phyloP scores from a whole-genome alignment of 1,140 invertebrate genomes.

The Meteorus sp. region DNA sequence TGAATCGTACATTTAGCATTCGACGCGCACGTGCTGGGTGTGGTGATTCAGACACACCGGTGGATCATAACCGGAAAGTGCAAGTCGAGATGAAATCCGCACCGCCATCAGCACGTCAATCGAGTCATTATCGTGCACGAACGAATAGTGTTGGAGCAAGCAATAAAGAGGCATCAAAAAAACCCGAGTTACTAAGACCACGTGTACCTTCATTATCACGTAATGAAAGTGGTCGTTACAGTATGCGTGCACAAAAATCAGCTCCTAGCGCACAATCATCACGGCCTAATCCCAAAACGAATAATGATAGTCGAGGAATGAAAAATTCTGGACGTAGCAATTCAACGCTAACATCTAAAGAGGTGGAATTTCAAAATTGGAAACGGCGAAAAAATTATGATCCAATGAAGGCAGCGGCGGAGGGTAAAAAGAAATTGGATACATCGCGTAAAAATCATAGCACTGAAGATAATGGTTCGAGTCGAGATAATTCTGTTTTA shows the following conservation, averaged over 20 bases:
- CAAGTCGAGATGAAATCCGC: constrained; percentile 40
- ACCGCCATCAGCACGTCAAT: constrained; percentile 32
- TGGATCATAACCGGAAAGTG: constrained; percentile 39
- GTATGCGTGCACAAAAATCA: constrained; percentile 60
- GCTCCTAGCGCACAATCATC: constrained; percentile 16
- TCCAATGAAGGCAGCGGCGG: constrained; percentile 84
- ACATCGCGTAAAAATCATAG: constrained; percentile 50
- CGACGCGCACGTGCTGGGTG: constrained; percentile 42
- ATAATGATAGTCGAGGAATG: constrained; percentile 35
- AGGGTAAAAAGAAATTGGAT: constrained; percentile 68
- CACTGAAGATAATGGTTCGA: constrained; percentile 40
- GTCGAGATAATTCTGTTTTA: constrained; percentile 55
- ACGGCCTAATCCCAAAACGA: constrained; percentile 35
- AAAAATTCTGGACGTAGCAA: constrained; percentile 60
- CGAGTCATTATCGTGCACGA: constrained; percentile 37
- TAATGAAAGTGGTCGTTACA: constrained; percentile 68
- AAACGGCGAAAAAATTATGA: constrained; percentile 88
- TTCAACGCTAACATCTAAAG: constrained; percentile 67
- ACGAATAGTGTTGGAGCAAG: constrained; percentile 32
- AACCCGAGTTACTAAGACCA: constrained; percentile 40
- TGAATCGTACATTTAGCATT: constrained; percentile 47
- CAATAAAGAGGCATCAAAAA: constrained; percentile 38
- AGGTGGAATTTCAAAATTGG: constrained; percentile 90
- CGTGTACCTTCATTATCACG: constrained; percentile 57
- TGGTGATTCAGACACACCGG: constrained; percentile 45